phyloP scores from a whole-genome alignment of 2,888 invertebrate species.

The Brachypterus glaber region DNA sequence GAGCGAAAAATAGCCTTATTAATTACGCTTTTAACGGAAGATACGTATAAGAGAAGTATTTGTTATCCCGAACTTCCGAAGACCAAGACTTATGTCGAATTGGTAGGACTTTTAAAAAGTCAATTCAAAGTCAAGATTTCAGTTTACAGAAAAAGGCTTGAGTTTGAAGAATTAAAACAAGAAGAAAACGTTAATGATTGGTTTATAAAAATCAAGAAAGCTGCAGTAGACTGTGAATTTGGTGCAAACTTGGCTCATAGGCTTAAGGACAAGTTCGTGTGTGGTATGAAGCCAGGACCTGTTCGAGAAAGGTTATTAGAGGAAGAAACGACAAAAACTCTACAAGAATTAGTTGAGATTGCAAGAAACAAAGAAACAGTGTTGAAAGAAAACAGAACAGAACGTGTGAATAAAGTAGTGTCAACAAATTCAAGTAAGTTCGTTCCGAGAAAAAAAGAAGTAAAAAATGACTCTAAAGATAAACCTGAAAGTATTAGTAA shows the following conservation, averaged over 20 bases:
- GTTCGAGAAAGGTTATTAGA: constrained; percentile 12
- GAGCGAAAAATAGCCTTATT: no score
- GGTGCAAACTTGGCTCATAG: constrained; percentile 8
- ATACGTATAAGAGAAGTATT: constrained; percentile 13
- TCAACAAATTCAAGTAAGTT: no score
- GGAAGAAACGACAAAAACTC: neutral
- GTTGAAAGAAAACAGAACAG: constrained; percentile 3
- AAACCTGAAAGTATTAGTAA: no score
- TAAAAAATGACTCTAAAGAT: no score
- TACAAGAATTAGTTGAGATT: constrained; percentile 8
- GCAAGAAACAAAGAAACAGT: constrained; percentile 8
- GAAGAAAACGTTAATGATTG: constrained; percentile 15
- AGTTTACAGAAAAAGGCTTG: constrained; percentile 15
- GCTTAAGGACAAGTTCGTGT: constrained; percentile 11
- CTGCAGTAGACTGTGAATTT: constrained; percentile 20
- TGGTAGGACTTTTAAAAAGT: constrained; percentile 8
- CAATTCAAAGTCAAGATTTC: constrained; percentile 14
- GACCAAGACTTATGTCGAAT: constrained; percentile 4
- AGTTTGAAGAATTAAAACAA: constrained; percentile 18
- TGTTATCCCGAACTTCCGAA: constrained; percentile 15
- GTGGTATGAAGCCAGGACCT: constrained; percentile 9
- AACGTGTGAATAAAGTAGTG: constrained; percentile 5
- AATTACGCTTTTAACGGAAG: no score
- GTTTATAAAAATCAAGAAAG: constrained; percentile 17
- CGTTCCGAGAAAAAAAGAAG: no score